These are phyloP conservation scores for Globodera rostochiensis DNA, from an alignment of 1,140 invertebrate genomes.

Conservation along the genomic window DNA sequence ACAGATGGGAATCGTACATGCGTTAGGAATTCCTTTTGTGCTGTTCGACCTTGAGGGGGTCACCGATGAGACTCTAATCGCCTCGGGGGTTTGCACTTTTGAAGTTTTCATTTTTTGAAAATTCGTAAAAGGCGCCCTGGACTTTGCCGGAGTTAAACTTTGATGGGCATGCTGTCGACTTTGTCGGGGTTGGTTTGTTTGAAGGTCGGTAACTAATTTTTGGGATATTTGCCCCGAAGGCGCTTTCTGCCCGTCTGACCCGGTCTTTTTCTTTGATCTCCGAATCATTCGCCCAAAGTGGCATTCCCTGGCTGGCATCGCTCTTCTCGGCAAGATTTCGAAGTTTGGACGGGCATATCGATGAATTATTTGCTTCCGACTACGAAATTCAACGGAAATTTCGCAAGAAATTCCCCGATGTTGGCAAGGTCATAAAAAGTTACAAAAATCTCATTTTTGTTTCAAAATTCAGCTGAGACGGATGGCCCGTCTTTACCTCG, in stretches of 20 bases:
- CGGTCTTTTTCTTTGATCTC: conserved; percentile 37
- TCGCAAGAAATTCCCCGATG: conserved; percentile 42
- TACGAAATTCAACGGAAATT: conserved; percentile 63
- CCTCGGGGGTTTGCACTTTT: conserved; percentile 38
- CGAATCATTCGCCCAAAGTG: conserved; percentile 46
- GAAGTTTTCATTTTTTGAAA: neutral
- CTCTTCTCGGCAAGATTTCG: conserved; percentile 46
- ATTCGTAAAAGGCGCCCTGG: neutral
- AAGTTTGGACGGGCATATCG: conserved; percentile 58
- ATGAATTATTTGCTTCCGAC: conserved; percentile 54
- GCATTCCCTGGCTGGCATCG: conserved; percentile 27
- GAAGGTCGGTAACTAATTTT: neutral
- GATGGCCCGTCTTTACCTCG: conserved; percentile 56
- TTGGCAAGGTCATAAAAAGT: conserved; percentile 41
- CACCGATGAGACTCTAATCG: conserved; percentile 61
- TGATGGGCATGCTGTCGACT: neutral
- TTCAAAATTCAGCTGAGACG: conserved; percentile 52
- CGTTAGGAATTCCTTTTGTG: conserved; percentile 59
- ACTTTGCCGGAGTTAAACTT: neutral
- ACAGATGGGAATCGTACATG: conserved; percentile 55
- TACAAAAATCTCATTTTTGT: neutral
- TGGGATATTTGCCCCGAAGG: neutral
- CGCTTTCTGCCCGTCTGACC: neutral
- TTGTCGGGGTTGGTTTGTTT: neutral
- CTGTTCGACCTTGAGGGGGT: conserved; percentile 61